Base-by-base conservation (phyloP, 2,113 vertebrate genomes). In the Hippolais icterina region DNA sequence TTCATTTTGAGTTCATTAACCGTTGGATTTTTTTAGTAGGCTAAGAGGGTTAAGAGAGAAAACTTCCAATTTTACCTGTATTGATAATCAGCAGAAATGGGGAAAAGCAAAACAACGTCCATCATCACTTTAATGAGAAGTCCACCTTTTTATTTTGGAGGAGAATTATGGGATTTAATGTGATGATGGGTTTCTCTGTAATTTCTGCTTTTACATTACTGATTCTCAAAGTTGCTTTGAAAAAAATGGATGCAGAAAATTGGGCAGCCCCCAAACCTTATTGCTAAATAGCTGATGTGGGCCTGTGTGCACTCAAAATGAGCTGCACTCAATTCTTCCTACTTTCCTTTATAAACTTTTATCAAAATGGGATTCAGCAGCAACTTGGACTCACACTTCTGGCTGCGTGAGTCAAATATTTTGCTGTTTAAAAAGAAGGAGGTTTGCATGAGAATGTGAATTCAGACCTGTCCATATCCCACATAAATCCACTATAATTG, bases 151-250 rank as follows among this genome's bases (percentile, higher is more conserved):
- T 86, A 19, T 72, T 42, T 19, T 24, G 11, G 52, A 64, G 53
- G 5, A 56, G 8, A 27, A 65, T 68, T 0, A 4, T 17, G 4
- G 11, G 41, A 47, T 79, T 87, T 74, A 81, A 31, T 0, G 0
- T 72, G 7, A 13, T 78, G 13, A 56, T 79, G 18, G 0, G 0
- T 85, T 94, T 83, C 15, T 53, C 21, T 33, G 11, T 75, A 41
- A 57, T 54, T 92, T 54, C 72, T 89, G 15, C 18, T 63, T 95
- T 80, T 61, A 72, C 8, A 16, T 68, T 35, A 35, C 31, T 61
- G 54, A 21, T 75, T 27, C 46, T n/a, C 20, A 89, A 71, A 56
- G 16, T 15, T 75, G 10, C 35, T 50, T 54, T 17, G 37, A 15
- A 53, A 64, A 60, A 56, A 68, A 11, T 1, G n/a, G 37, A 46